Evolutionary conservation across 1,140 invertebrate genomes (phyloP).

Genomic region (Cyrtorhinus lividipennis): DNA sequence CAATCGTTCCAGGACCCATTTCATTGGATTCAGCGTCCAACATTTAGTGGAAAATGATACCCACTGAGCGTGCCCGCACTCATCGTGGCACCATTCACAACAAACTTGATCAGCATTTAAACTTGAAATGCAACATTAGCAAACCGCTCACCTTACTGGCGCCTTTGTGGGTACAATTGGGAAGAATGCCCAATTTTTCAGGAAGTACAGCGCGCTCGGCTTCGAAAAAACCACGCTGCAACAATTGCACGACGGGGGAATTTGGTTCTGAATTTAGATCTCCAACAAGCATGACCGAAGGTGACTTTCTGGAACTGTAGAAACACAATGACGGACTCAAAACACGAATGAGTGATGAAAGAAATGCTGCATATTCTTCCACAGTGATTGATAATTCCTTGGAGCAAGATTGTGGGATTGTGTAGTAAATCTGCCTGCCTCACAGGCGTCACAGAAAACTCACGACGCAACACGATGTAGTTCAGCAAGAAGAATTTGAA

Average conservation of each 20-base stretch:
- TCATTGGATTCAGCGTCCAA: no score
- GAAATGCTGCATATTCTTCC: background rate
- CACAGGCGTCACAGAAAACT: no score
- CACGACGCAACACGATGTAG: slow-evolving; percentile 60
- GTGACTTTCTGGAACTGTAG: slow-evolving; percentile 13
- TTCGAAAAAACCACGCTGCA: slow-evolving; percentile 47
- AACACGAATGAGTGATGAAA: no score
- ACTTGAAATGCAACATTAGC: no score
- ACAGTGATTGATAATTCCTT: no score
- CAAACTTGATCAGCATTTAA: background rate
- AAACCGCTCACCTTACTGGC: slow-evolving; percentile 10
- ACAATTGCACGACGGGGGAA: slow-evolving; percentile 53
- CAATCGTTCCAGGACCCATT: no score
- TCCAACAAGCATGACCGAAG: slow-evolving; percentile 71
- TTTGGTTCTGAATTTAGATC: slow-evolving; percentile 74
- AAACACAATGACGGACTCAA: background rate
- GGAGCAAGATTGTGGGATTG: no score
- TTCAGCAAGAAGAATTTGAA: slow-evolving; percentile 62
- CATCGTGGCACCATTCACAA: no score
- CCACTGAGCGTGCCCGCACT: no score
- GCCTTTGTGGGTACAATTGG: background rate
- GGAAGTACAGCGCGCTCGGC: slow-evolving; percentile 37
- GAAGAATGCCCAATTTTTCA: slow-evolving; percentile 36
- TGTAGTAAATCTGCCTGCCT: no score
- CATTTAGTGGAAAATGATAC: no score